These are phyloP conservation scores for Penaeus chinensis DNA, from an alignment of 1,140 invertebrate genomes.

Conservation along the genomic window DNA sequence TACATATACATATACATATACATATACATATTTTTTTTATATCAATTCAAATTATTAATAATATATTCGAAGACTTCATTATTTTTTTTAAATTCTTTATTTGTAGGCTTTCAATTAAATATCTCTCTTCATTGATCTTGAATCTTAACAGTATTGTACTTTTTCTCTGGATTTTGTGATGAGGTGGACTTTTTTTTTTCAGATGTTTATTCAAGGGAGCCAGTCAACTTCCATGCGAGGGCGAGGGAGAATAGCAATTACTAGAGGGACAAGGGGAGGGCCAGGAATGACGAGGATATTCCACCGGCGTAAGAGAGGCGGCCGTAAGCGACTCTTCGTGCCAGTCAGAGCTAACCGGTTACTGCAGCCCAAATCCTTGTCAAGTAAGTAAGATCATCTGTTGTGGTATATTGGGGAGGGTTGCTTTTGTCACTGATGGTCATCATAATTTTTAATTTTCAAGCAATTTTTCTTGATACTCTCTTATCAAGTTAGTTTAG, in stretches of 20 bases:
- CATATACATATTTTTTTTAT: too few species aligned
- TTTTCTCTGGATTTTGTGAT: too few species aligned
- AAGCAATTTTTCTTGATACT: too few species aligned
- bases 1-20: too few species aligned
- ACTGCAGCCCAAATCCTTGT: conserved; percentile 31
- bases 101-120: conserved; percentile 67
- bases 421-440: too few species aligned
- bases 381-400: conserved; percentile 21
- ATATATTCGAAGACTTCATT: conserved; percentile 38
- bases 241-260: conserved; percentile 37
- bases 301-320: conserved; percentile 49
- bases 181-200: neutral
- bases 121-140: conserved; percentile 68
- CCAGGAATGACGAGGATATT: conserved; percentile 39
- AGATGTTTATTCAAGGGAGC: conserved; percentile 44
- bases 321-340: conserved; percentile 50
- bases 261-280: conserved; percentile 31
- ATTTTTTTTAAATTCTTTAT: neutral
- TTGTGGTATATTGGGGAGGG: too few species aligned
- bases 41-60: too few species aligned
- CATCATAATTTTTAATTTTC: neutral
- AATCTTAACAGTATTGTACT: too few species aligned
- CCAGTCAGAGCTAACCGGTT: conserved; percentile 48
- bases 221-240: conserved; percentile 37
- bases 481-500: too few species aligned